Conservation (phyloP, 2,113 vertebrate genomes). For the Plectropomus leopardus region DNA sequence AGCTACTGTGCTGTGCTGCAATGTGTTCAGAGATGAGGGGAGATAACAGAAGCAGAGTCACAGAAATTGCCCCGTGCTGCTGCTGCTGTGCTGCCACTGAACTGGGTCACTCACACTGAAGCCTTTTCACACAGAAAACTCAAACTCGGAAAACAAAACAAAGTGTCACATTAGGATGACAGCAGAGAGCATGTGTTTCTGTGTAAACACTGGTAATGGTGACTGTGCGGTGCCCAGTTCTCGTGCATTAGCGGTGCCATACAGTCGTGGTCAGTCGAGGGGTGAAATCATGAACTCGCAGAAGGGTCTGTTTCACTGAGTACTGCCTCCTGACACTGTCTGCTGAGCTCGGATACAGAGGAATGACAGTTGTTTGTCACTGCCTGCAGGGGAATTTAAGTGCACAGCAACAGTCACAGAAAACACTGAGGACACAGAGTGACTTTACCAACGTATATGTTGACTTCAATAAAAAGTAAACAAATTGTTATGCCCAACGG, state of each 20-base stretch:
- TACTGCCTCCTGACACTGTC: constrained; percentile 17
- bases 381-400: constrained; percentile 8
- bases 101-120: constrained; percentile 49
- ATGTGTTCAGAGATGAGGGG: constrained; percentile 56
- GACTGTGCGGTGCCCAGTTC: constrained; percentile 1
- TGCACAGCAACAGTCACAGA: neutral
- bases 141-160: constrained; percentile 11
- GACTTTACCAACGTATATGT: neutral
- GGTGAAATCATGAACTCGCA: constrained; percentile 44
- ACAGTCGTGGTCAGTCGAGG: constrained; percentile 38
- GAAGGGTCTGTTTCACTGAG: constrained; percentile 33
- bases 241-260: constrained; percentile 31
- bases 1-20: constrained; percentile 46
- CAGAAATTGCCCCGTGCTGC: constrained; percentile 31
- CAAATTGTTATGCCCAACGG: neutral
- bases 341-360: constrained; percentile 20
- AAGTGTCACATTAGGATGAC: neutral
- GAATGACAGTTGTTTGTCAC: neutral
- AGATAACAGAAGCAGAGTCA: constrained; percentile 58
- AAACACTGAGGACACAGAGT: neutral
- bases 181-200: constrained; percentile 13
- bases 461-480: neutral
- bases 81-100: constrained; percentile 37
- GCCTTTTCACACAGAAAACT: constrained; percentile 27
- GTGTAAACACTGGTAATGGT: constrained; percentile 15